Conservation (phyloP, 2,797 vertebrate species). For the Onychomys torridus region DNA sequence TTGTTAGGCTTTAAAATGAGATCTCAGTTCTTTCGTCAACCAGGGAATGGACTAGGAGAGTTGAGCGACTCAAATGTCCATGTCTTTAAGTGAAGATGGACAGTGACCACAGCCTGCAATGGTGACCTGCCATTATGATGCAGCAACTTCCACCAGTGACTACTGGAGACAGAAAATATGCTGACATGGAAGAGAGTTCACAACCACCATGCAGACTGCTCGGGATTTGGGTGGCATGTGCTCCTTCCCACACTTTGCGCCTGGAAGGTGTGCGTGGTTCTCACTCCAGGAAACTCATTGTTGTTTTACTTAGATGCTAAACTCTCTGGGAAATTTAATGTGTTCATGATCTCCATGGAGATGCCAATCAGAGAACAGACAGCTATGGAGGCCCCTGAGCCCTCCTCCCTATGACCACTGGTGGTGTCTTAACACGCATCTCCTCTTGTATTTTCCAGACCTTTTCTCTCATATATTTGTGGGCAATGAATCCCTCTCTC, state of each 20-base stretch:
- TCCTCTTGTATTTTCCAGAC: background rate
- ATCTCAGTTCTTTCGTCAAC: slow-evolving; percentile 73
- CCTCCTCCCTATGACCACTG: background rate
- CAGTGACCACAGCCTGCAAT: background rate
- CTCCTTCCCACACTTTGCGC: background rate
- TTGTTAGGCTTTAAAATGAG: slow-evolving; percentile 82
- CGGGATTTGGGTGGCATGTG: background rate
- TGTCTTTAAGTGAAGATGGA: slow-evolving; percentile 30
- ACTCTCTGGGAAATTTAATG: background rate
- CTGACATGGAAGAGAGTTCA: background rate
- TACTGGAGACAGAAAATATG: slow-evolving; percentile 9
- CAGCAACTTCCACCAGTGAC: background rate
- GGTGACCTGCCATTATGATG: background rate
- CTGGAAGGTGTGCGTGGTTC: background rate
- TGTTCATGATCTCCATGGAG: background rate
- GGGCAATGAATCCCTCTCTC: background rate
- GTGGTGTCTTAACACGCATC: too few species aligned
- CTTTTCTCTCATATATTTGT: background rate
- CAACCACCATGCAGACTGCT: too few species aligned
- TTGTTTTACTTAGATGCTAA: background rate
- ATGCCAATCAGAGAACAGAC: background rate
- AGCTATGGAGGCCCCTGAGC: background rate
- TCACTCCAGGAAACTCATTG: background rate
- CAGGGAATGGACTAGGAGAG: slow-evolving; percentile 78
- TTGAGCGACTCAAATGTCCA: slow-evolving; percentile 75